A percentile compares a stretch with the other conserved stretches of the same genome.
These are phyloP conservation scores for Camelus bactrianus DNA, from an alignment of 2,113 vertebrate genomes.

Conservation along the genomic window DNA sequence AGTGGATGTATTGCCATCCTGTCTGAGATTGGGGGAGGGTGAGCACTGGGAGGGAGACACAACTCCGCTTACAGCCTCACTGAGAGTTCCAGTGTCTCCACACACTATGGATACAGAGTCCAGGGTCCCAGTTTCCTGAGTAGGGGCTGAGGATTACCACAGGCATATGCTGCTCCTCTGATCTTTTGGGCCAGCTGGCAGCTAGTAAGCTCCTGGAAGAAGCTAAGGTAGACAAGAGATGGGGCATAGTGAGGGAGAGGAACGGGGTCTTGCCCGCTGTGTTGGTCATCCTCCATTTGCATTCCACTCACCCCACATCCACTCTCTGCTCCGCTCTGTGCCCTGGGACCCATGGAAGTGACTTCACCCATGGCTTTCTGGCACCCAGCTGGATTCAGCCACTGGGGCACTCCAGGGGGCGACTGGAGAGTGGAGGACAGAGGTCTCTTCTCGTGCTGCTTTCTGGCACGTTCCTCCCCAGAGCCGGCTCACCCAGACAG, in stretches of 20 bases:
- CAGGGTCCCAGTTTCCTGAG: constrained; percentile 78
- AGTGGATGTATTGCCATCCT: constrained; percentile 72
- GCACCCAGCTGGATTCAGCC: not conserved
- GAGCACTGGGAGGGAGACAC: constrained; percentile 27
- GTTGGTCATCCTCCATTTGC: not conserved
- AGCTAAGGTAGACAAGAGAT: constrained; percentile 67
- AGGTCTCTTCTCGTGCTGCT: not conserved
- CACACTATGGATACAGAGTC: constrained; percentile 70
- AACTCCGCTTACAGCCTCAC: constrained; percentile 71
- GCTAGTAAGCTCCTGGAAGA: constrained; percentile 58
- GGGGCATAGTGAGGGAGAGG: not conserved
- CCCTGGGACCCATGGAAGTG: not conserved
- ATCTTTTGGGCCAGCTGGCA: not conserved
- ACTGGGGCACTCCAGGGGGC: not conserved
- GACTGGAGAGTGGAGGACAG: not conserved
- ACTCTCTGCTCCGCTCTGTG: not conserved
- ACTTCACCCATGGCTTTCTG: too few species aligned
- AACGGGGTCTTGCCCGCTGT: not conserved
- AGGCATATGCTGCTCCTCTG: constrained; percentile 50
- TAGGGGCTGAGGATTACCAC: constrained; percentile 75
- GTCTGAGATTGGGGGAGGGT: constrained; percentile 50
- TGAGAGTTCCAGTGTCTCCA: constrained; percentile 63
- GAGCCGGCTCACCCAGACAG: not conserved
- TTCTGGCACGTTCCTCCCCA: accelerated
- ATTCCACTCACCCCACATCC: not conserved